Percentiles rank a stretch among this genome's conserved stretches.
Evolutionary conservation across 2,888 invertebrate genomes (phyloP).

Genomic region (Microctonus brassicae): DNA sequence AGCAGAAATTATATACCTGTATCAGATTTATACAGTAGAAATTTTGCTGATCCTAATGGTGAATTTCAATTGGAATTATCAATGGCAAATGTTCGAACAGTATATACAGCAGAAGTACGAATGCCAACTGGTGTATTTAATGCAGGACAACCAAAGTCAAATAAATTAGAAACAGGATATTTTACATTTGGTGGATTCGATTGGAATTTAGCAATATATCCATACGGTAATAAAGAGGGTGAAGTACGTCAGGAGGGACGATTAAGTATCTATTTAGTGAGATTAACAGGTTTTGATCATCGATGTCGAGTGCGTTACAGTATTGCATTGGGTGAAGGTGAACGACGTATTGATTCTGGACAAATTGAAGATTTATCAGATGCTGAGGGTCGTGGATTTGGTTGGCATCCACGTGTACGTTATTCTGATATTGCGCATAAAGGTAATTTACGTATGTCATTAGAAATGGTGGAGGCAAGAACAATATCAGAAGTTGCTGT

Average conservation of each 20-base stretch:
- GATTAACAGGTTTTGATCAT: slow-evolving; percentile 86
- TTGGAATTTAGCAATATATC: slow-evolving; percentile 81
- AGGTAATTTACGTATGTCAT: slow-evolving; percentile 76
- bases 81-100: slow-evolving; percentile 81
- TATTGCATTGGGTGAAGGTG: slow-evolving; percentile 78
- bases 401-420: slow-evolving; percentile 78
- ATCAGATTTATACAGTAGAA: slow-evolving; percentile 78
- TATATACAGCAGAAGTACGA: slow-evolving; percentile 80
- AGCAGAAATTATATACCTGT: slow-evolving; percentile 81
- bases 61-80: slow-evolving; percentile 85
- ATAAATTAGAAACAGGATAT: slow-evolving; percentile 76
- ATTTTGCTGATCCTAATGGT: slow-evolving; percentile 84
- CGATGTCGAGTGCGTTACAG: slow-evolving; percentile 82
- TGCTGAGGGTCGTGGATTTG: slow-evolving; percentile 78
- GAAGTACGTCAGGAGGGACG: slow-evolving; percentile 67
- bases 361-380: slow-evolving; percentile 80
- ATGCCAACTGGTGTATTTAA: slow-evolving; percentile 63
- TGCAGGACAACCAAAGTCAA: slow-evolving; percentile 60
- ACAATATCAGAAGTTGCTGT: slow-evolving; percentile 75
- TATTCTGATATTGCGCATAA: slow-evolving; percentile 74
- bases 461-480: slow-evolving; percentile 82
- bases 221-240: slow-evolving; percentile 74
- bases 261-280: slow-evolving; percentile 75
- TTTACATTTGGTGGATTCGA: slow-evolving; percentile 87
- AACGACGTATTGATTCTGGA: slow-evolving; percentile 78